Evolutionary conservation across 2,888 invertebrate genomes (phyloP).

Genomic region (Opisthograptis luteolata): DNA sequence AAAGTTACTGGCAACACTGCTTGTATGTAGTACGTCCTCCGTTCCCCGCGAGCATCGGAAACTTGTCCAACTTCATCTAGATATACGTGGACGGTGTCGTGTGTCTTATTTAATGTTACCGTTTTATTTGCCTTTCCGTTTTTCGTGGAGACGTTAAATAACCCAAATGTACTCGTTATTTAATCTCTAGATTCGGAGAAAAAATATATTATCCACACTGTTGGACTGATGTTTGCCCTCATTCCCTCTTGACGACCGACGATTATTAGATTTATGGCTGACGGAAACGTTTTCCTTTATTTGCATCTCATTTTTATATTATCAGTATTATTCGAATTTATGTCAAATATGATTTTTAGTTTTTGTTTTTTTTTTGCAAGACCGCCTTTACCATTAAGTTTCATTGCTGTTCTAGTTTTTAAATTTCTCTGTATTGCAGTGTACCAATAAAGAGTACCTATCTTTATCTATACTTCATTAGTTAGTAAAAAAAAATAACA

Average conservation of each 20-base stretch:
- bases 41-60: constrained; percentile 32
- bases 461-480: no score
- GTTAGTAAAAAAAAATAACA: no score
- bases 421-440: no score
- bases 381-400: no score
- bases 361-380: neutral
- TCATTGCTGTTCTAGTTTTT: no score
- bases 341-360: neutral
- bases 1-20: constrained; percentile 3
- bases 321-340: neutral
- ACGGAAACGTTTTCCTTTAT: constrained; percentile 13
- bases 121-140: constrained; percentile 42
- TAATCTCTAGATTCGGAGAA: constrained; percentile 28
- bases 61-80: constrained; percentile 41
- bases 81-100: constrained; percentile 35
- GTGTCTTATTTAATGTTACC: constrained; percentile 46
- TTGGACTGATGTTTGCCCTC: constrained; percentile 14
- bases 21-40: neutral
- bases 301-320: constrained; percentile 13
- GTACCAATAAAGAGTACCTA: no score
- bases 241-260: constrained; percentile 3
- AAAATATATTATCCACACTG: constrained; percentile 14
- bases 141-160: constrained; percentile 35
- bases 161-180: constrained; percentile 19
- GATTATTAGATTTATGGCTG: constrained; percentile 18